Conservation (phyloP, 2,797 vertebrate genomes). For the Sebastolobus alascanus region DNA sequence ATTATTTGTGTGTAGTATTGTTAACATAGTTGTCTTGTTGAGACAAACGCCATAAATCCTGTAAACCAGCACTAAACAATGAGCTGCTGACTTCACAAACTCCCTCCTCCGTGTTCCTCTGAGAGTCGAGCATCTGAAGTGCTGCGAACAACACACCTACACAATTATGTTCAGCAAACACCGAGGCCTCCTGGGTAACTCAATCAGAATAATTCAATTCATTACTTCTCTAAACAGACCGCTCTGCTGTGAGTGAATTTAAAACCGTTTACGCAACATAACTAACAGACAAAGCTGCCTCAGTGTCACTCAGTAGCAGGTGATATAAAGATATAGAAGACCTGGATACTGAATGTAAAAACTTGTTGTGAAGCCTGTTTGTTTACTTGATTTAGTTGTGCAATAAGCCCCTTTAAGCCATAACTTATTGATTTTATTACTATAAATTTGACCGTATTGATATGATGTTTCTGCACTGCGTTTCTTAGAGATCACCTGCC, state of each 20-base stretch:
- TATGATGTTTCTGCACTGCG: background rate
- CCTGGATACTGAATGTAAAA: background rate
- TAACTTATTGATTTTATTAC: background rate
- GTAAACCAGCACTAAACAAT: background rate
- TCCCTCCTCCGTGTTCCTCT: background rate
- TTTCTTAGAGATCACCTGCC: background rate
- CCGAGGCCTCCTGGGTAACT: slow-evolving; percentile 41
- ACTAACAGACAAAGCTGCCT: slow-evolving; percentile 13
- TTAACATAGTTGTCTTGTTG: background rate
- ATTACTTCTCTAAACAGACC: slow-evolving; percentile 54
- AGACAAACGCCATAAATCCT: background rate
- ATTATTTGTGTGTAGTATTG: background rate
- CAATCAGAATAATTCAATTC: slow-evolving; percentile 52
- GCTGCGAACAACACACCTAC: slow-evolving; percentile 13
- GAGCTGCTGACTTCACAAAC: background rate
- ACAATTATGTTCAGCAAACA: slow-evolving; percentile 4
- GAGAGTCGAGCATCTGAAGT: background rate
- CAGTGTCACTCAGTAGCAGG: background rate
- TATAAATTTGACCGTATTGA: background rate
- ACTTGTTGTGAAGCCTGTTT: background rate
- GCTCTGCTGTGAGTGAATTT: slow-evolving; percentile 31
- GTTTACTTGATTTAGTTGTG: background rate
- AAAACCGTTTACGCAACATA: slow-evolving; percentile 9
- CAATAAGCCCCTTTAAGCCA: background rate
- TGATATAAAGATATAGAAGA: background rate